A percentile compares a stretch with the other conserved stretches of the same genome.
Conservation (phyloP, 2,888 invertebrate genomes). For the Helleia helle region DNA sequence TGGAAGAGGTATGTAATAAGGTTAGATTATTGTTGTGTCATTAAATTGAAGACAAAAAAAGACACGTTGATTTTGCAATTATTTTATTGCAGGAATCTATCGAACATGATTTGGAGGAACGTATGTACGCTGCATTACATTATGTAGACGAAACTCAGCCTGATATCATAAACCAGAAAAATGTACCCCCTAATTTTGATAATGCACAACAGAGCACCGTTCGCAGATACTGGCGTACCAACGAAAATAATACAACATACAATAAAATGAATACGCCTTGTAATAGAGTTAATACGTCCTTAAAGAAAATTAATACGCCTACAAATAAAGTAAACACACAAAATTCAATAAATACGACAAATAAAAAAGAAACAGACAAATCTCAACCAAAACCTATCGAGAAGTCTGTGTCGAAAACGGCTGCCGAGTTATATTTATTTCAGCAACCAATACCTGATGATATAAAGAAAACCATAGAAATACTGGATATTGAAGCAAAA, state of each 20-base stretch:
- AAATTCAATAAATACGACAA: constrained; percentile 13
- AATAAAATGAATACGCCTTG: constrained; percentile 37
- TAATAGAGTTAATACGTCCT: constrained; percentile 18
- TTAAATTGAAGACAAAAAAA: constrained; percentile 27
- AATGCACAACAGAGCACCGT: constrained; percentile 41
- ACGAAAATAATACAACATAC: constrained; percentile 28
- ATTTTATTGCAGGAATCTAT: constrained; percentile 57
- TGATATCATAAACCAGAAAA: constrained; percentile 35
- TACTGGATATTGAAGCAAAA: constrained; percentile 41
- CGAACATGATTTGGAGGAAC: constrained; percentile 64
- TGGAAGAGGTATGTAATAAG: constrained; percentile 58
- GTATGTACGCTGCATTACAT: constrained; percentile 63
- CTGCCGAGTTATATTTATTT: constrained; percentile 43
- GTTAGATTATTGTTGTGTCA: constrained; percentile 43
- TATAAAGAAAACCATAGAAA: constrained; percentile 44
- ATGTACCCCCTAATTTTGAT: constrained; percentile 27
- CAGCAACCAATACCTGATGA: constrained; percentile 42
- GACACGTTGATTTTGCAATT: constrained; percentile 33
- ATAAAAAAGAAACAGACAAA: constrained; percentile 19
- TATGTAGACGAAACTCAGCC: constrained; percentile 54
- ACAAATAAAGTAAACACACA: constrained; percentile 20
- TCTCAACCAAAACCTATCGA: constrained; percentile 38
- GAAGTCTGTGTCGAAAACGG: constrained; percentile 22
- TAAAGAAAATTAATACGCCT: constrained; percentile 15
- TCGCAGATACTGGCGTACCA: constrained; percentile 57